These are phyloP conservation scores for Coenobita brevimanus DNA, from an alignment of 1,140 invertebrate genomes.

Conservation along the genomic window DNA sequence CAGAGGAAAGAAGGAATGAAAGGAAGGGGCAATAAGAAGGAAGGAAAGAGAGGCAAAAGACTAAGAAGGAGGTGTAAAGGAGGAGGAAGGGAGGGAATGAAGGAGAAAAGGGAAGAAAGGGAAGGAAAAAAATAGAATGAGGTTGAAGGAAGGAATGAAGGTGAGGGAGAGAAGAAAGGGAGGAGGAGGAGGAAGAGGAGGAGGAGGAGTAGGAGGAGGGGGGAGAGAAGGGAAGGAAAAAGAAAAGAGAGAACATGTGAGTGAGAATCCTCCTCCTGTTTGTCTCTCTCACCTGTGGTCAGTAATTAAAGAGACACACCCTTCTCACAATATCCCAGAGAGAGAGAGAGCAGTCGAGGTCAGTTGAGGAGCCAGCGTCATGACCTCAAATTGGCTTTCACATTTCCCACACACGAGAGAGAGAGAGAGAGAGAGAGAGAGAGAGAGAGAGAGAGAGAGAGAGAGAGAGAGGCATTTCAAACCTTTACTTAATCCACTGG, in stretches of 20 bases:
- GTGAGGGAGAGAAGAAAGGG: neutral
- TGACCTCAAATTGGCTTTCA: too few relatives aligned
- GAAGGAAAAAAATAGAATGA: neutral
- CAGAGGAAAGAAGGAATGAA: too few relatives aligned
- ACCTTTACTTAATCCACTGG: neutral
- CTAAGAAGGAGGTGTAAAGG: neutral
- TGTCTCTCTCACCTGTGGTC: too few relatives aligned
- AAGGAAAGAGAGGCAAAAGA: neutral
- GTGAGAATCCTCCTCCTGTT: too few relatives aligned
- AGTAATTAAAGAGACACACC: too few relatives aligned
- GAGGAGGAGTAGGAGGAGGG: neutral
- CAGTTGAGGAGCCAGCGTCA: too few relatives aligned
- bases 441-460: slow-evolving; percentile 22
- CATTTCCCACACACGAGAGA: too few relatives aligned
- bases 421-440: slow-evolving; percentile 20
- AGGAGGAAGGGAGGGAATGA: neutral
- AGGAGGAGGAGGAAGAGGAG: too few relatives aligned
- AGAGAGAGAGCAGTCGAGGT: neutral
- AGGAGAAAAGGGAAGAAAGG: neutral
- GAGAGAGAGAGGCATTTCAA: neutral
- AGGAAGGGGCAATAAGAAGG: neutral
- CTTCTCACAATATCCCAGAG: neutral
- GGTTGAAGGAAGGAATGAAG: neutral
- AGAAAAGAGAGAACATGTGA: neutral
- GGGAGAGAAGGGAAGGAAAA: neutral